Percentiles rank a stretch among this genome's conserved stretches.
These are phyloP conservation scores for Lanius ludovicianus DNA, from an alignment of 2,113 vertebrate genomes.

Conservation along the genomic window DNA sequence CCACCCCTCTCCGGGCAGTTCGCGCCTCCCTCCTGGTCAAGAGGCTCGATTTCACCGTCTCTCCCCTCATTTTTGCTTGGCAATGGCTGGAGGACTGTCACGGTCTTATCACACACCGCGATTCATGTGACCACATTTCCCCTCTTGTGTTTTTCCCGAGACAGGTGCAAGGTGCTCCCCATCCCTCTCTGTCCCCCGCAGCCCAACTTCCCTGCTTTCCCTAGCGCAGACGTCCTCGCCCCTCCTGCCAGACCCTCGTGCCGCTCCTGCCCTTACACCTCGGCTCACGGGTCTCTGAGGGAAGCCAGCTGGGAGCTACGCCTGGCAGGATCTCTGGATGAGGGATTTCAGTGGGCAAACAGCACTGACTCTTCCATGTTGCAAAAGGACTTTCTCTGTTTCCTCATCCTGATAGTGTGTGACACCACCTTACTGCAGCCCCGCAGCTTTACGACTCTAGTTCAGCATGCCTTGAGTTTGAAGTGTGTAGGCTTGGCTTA, in stretches of 20 bases:
- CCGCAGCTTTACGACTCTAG: neutral
- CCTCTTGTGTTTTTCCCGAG: neutral
- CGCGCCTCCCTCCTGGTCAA: neutral
- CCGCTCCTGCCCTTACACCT: neutral
- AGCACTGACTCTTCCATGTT: neutral
- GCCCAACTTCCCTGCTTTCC: neutral
- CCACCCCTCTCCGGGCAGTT: constrained; percentile 25
- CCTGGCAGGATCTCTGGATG: neutral
- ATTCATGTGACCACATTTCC: neutral
- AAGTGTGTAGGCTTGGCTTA: neutral
- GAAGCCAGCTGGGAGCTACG: no score
- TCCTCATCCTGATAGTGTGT: neutral
- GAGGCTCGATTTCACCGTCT: neutral
- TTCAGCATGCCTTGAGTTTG: neutral
- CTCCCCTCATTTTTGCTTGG: neutral
- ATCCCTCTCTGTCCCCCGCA: fast-evolving
- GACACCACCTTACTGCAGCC: neutral
- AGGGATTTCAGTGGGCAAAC: neutral
- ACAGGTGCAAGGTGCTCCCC: neutral
- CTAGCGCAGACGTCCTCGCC: neutral
- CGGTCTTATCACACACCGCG: neutral
- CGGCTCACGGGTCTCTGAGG: neutral
- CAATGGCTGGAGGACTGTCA: neutral
- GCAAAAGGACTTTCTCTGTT: neutral
- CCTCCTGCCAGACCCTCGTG: neutral